These are phyloP conservation scores for Anguilla obscura DNA, from an alignment of 2,797 vertebrate species.

Conservation along the genomic window DNA sequence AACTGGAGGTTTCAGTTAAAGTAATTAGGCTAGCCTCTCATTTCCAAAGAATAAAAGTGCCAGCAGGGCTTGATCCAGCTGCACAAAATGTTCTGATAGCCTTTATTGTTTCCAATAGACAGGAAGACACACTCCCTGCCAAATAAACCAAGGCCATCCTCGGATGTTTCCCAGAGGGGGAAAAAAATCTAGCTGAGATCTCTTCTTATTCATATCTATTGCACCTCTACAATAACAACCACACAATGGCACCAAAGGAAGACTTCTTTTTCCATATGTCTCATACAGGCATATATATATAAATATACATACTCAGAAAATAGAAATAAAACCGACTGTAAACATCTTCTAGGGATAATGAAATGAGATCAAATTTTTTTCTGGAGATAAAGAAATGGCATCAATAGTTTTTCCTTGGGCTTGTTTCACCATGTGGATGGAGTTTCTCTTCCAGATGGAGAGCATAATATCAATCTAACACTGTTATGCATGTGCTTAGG, in stretches of 20 bases:
- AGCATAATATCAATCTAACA: background rate
- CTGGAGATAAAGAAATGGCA: background rate
- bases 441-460: background rate
- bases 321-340: background rate
- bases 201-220: background rate
- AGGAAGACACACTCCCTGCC: constrained; percentile 13
- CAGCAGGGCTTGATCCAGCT: background rate
- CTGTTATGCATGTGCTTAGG: background rate
- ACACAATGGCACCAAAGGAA: background rate
- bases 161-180: background rate
- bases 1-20: constrained; percentile 15
- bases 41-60: constrained; percentile 11
- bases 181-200: background rate
- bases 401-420: background rate
- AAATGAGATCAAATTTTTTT: background rate
- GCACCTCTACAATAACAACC: background rate
- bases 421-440: constrained; percentile 8
- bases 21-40: background rate
- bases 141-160: background rate
- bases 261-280: background rate
- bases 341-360: background rate
- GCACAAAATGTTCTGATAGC: constrained; percentile 27
- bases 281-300: background rate
- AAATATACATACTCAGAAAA: background rate
- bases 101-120: background rate